These are phyloP conservation scores for Harpagus bidentatus DNA, from an alignment of 2,113 vertebrate genomes.

Conservation along the genomic window DNA sequence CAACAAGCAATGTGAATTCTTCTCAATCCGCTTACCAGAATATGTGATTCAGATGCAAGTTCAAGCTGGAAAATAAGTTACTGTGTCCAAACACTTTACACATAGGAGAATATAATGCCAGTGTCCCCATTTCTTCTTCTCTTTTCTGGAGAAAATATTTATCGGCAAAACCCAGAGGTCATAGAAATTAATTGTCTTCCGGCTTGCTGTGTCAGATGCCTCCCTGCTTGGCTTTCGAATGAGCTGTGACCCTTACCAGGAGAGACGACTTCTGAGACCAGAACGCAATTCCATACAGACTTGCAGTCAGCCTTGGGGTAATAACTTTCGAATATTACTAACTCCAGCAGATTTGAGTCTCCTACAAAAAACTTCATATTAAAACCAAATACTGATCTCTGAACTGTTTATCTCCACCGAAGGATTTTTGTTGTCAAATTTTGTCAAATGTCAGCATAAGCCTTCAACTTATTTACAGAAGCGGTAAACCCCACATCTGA, in stretches of 20 bases:
- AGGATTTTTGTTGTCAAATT: neutral
- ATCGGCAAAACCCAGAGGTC: neutral
- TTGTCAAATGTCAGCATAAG: neutral
- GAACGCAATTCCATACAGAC: neutral
- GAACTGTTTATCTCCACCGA: neutral
- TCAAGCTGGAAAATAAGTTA: neutral
- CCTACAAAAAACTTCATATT: neutral
- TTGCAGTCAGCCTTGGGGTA: neutral
- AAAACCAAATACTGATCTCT: neutral
- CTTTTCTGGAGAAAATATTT: neutral
- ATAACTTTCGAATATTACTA: neutral
- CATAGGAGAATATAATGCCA: neutral
- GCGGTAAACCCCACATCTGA: accelerated
- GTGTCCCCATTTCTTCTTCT: neutral
- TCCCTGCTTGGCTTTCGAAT: neutral
- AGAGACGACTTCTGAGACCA: neutral
- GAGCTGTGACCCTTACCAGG: neutral
- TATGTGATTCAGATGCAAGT: neutral
- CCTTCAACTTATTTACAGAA: neutral
- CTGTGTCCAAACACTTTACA: neutral
- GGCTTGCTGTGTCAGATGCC: neutral
- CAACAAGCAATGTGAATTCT: neutral
- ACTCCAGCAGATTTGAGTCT: neutral
- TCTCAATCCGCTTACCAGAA: neutral
- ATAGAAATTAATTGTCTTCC: neutral